Evolutionary conservation across 2,797 vertebrate genomes (phyloP).

Genomic region (Darevskia mixta): DNA sequence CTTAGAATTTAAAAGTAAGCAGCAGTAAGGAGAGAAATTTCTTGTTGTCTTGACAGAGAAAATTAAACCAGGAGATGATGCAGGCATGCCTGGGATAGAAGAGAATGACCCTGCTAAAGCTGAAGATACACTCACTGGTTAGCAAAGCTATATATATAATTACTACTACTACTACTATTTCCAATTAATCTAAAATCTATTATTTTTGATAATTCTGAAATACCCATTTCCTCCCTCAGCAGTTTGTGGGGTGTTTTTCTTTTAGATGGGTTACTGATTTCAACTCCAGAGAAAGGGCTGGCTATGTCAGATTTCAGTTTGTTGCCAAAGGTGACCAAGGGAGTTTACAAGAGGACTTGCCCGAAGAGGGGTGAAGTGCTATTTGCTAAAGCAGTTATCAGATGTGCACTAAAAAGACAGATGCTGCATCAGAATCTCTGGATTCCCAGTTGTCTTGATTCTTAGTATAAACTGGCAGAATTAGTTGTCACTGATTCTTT

Average conservation of each 20-base stretch:
- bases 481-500: not conserved
- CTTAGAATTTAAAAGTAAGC: not conserved
- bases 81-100: constrained; percentile 98
- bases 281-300: not conserved
- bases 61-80: constrained; percentile 91
- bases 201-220: not conserved
- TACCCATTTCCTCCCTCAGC: not conserved
- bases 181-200: not conserved
- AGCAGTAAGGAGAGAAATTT: constrained; percentile 48
- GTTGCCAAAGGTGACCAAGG: not conserved
- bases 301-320: not conserved
- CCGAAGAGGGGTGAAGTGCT: not conserved
- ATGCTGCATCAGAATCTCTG: not conserved
- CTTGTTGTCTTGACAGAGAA: constrained; percentile 81
- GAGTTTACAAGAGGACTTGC: not conserved
- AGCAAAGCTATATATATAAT: constrained; percentile 41
- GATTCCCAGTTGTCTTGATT: not conserved
- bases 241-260: not conserved
- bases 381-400: not conserved
- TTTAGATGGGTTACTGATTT: not conserved
- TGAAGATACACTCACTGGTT: constrained; percentile 86
- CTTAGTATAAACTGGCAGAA: not conserved
- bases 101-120: constrained; percentile 93
- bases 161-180: not conserved
- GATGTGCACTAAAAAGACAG: not conserved